A percentile compares a stretch with the other conserved stretches of the same genome.
These are phyloP conservation scores for western clawed frog (Xenopus tropicalis) DNA, from an alignment of 2,113 vertebrate genomes.

Conservation along the genomic window DNA sequence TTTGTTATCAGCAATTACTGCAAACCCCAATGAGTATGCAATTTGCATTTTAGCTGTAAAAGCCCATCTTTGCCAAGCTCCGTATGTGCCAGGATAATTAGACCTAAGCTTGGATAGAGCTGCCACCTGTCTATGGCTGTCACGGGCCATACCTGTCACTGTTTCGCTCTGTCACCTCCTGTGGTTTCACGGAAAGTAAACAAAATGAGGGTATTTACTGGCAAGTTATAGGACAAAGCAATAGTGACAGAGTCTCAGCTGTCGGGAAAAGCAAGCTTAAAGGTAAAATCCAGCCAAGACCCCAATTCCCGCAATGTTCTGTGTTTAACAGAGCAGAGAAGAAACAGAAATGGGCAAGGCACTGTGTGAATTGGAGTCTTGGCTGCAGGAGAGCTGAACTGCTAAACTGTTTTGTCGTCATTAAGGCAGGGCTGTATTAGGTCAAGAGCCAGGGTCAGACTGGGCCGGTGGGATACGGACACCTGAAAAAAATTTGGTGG, in stretches of 20 bases:
- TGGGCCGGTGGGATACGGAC: too few species aligned
- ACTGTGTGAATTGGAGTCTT: too few species aligned
- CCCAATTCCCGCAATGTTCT: too few species aligned
- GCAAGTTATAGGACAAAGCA: background rate
- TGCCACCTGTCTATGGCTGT: conserved; percentile 48
- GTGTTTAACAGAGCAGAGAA: too few species aligned
- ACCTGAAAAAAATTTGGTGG: too few species aligned
- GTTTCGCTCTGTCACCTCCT: background rate
- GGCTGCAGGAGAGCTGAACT: too few species aligned
- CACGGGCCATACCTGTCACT: background rate
- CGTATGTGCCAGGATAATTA: conserved; percentile 50
- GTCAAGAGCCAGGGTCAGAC: too few species aligned
- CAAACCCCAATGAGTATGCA: conserved; percentile 12
- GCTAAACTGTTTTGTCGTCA: too few species aligned
- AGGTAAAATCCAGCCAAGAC: too few species aligned
- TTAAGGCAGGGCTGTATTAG: too few species aligned
- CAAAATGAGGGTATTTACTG: fast-evolving
- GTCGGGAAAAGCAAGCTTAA: background rate
- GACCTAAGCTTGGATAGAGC: conserved; percentile 51
- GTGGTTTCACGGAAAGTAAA: conserved; percentile 23
- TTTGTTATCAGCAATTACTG: conserved; percentile 4
- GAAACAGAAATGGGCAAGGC: too few species aligned
- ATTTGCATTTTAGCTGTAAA: conserved; percentile 24
- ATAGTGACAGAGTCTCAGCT: background rate
- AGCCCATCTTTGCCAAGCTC: conserved; percentile 30